Conservation (phyloP, 2,888 invertebrate species). For the Caenorhabditis sulstoni region DNA sequence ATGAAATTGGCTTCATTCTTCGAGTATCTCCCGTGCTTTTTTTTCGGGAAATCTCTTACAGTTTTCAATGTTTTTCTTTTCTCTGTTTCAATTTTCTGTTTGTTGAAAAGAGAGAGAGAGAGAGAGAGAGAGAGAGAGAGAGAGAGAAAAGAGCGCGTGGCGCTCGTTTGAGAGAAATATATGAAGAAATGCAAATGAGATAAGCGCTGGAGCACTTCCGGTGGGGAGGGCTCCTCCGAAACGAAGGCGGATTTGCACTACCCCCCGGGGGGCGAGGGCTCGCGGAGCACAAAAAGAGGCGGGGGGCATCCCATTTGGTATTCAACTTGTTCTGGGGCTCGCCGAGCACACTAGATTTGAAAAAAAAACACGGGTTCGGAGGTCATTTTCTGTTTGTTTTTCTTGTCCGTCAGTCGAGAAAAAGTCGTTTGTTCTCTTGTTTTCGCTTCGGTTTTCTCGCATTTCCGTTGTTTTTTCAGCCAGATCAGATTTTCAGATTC, state of each 20-base stretch:
- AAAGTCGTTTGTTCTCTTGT: neutral
- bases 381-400: neutral
- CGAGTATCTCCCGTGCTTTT: neutral
- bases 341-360: neutral
- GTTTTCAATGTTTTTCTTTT: too few species aligned
- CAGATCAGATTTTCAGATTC: constrained; percentile 26
- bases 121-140: too few species aligned
- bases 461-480: neutral
- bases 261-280: neutral
- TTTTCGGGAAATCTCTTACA: neutral
- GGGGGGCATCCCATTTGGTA: constrained; percentile 5
- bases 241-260: constrained; percentile 15
- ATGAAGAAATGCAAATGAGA: too few species aligned
- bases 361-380: neutral
- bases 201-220: constrained; percentile 35
- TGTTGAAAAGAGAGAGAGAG: too few species aligned
- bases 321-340: neutral
- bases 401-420: neutral
- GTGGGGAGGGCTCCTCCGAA: constrained; percentile 17
- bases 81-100: too few species aligned
- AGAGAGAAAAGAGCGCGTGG: too few species aligned
- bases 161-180: too few species aligned
- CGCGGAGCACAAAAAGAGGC: too few species aligned
- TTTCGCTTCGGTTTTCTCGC: neutral
- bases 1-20: constrained; percentile 16